Conservation (phyloP, 2,888 invertebrate genomes). For the Metopia argyrocephala region DNA sequence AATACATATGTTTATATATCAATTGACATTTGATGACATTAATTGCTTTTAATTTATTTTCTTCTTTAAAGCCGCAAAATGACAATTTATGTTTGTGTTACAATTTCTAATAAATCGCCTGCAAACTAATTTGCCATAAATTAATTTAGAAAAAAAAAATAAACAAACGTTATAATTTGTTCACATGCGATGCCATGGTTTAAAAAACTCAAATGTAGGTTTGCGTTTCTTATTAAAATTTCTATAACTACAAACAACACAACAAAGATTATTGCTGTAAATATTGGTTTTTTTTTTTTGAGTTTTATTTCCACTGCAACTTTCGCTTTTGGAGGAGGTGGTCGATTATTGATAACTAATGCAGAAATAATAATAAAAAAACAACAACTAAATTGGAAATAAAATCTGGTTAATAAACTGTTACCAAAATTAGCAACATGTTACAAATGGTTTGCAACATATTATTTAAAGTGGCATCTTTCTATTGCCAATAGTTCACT, state of each 20-base stretch:
- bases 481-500: neutral
- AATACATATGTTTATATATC: neutral
- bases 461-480: neutral
- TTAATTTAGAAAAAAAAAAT: too few species aligned
- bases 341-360: neutral
- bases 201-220: neutral
- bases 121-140: neutral
- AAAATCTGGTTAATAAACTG: neutral
- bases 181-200: too few species aligned
- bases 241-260: neutral
- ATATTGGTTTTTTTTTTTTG: neutral
- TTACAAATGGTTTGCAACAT: neutral
- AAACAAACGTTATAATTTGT: too few species aligned
- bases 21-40: neutral
- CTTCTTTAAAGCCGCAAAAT: neutral
- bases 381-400: too few species aligned
- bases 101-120: neutral
- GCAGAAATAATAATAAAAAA: neutral
- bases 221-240: neutral
- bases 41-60: neutral
- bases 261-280: neutral
- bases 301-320: neutral
- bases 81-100: neutral
- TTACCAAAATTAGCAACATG: neutral
- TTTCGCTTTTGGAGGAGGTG: slow-evolving; percentile 17